Evolutionary conservation across 1,140 invertebrate species (phyloP), one percentile per base, ranked within the genome.

Genomic region (Neodiprion fabricii): DNA sequence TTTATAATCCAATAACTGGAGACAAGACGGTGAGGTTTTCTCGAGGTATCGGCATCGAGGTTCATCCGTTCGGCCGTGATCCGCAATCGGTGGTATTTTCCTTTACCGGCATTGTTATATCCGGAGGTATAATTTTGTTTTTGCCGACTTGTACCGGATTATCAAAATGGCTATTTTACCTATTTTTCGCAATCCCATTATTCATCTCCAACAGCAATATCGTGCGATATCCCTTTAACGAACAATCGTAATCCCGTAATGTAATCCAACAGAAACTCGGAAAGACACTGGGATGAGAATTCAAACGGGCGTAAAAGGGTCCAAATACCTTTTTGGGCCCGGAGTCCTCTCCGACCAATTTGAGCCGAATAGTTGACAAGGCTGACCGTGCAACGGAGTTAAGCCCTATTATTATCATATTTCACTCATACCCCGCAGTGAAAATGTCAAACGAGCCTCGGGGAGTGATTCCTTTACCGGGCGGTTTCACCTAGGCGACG

Each of bases 391-490:
- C 11, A 5, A 14, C 53, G 53, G 53, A 61, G 53, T 61, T 61
- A 61, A 61, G 9, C 53, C 28, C 53, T 61, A 61, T 61, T 61
- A 61, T 61, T 61, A 61, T 61, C 53, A 61, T 61, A 61, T 61
- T 61, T 61, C 53, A 61, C 53, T 61, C 8, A 61, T 61, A 12
- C 53, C 53, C 53, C 53, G 53, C n/a, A 17, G 53, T 61, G 53
- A 61, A 61, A 61, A 61, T 61, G 53, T 61, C 53, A 61, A 61
- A 61, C 53, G 53, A 9, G 53, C 53, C 53, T 61, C 11, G 53
- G 53, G 53, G 53, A 61, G 53, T 61, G 53, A 61, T 61, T 61
- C 53, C 53, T 61, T 40, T 40, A 40, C 28, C 28, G 28, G 5
- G 28, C 28, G 2, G 28, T 40, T 40, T 40, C 28, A 40, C 1